Evolutionary conservation across 1,140 invertebrate species (phyloP).

Genomic region (Melipona quadrifasciata): DNA sequence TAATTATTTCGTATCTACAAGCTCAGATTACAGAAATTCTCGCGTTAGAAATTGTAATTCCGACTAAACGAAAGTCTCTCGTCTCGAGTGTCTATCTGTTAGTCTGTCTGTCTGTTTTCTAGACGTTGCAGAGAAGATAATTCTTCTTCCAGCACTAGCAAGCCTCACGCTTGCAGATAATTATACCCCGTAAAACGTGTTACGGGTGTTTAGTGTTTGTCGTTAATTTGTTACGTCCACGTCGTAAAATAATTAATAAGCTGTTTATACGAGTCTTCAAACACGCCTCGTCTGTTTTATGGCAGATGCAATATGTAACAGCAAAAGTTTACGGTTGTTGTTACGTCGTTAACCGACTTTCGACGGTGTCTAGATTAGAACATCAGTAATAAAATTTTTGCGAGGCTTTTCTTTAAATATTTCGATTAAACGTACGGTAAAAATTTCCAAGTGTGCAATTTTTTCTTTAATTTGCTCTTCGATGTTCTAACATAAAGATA

Average conservation of each 20-base stretch:
- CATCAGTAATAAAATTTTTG: neutral
- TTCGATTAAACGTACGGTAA: no score
- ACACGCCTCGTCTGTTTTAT: neutral
- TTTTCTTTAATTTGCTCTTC: no score
- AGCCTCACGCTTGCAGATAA: neutral
- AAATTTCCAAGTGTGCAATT: neutral
- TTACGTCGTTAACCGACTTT: neutral
- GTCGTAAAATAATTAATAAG: slow-evolving; percentile 43
- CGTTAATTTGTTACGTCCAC: slow-evolving; percentile 25
- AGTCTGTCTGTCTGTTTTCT: neutral
- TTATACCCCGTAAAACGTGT: slow-evolving; percentile 25
- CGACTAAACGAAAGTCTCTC: neutral
- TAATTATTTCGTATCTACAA: no score
- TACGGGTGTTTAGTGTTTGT: slow-evolving; percentile 4
- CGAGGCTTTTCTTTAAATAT: neutral
- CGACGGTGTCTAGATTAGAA: neutral
- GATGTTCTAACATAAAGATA: no score
- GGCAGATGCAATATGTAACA: neutral
- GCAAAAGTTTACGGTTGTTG: neutral
- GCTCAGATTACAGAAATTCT: neutral
- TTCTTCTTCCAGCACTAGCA: neutral
- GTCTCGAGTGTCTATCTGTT: neutral
- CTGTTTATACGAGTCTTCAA: neutral
- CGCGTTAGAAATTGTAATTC: neutral
- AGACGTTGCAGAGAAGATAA: neutral